These are phyloP conservation scores for Peromyscus attwateri DNA, from an alignment of 2,797 vertebrate species.

Conservation along the genomic window DNA sequence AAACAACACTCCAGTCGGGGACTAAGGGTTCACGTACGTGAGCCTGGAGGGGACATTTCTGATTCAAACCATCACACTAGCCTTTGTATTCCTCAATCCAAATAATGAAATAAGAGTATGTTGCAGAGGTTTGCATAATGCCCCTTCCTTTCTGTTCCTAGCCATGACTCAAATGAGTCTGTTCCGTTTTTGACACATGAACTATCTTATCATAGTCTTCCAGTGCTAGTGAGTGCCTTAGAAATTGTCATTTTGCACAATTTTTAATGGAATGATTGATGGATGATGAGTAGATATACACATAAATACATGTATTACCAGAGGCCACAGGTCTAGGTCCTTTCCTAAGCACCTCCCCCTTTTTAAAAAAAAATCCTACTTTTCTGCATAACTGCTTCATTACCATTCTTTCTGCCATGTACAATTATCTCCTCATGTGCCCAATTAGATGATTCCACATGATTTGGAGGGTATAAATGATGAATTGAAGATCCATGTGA, in stretches of 20 bases:
- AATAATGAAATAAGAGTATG: background rate
- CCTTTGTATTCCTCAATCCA: background rate
- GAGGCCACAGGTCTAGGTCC: background rate
- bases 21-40: background rate
- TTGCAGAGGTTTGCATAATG: background rate
- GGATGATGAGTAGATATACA: background rate
- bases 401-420: constrained; percentile 34
- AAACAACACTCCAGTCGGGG: too few relatives aligned
- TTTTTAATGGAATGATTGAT: background rate
- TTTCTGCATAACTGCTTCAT: constrained; percentile 44
- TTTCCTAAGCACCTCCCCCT: background rate
- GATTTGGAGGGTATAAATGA: constrained; percentile 20
- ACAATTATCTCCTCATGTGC: constrained; percentile 24
- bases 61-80: background rate
- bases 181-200: background rate
- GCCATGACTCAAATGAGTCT: background rate
- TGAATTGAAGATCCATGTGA: constrained; percentile 51
- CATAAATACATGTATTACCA: background rate
- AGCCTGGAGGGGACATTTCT: background rate
- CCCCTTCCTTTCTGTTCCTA: background rate
- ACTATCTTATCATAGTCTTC: constrained; percentile 2
- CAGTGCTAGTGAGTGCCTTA: background rate
- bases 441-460: constrained; percentile 44
- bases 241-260: background rate
- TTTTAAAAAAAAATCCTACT: background rate